Conservation (phyloP, 2,888 invertebrate genomes). For the Eupithecia exiguata region DNA sequence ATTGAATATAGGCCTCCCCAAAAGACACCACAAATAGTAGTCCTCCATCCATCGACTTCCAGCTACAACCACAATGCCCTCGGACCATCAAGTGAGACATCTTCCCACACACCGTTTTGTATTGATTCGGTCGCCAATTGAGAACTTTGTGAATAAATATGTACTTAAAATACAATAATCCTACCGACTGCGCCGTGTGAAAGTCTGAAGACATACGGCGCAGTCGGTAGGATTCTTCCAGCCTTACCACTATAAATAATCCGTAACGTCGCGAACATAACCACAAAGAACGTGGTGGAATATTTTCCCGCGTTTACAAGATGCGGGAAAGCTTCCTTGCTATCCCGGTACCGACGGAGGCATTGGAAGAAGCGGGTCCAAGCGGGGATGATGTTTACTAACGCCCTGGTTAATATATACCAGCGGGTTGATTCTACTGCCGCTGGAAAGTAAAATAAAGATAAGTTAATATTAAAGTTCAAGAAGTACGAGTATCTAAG, state of each 20-base stretch:
- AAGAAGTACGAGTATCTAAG: too few relatives aligned
- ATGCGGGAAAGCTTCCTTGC: slow-evolving; percentile 96
- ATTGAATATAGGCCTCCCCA: too few relatives aligned
- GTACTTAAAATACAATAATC: too few relatives aligned
- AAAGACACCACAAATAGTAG: too few relatives aligned
- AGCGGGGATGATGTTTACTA: slow-evolving; percentile 96
- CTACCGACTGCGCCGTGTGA: neutral
- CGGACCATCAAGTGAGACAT: neutral
- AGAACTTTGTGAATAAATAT: too few relatives aligned
- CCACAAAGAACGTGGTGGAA: slow-evolving; percentile 97
- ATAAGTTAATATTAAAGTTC: neutral
- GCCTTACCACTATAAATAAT: slow-evolving; percentile 75
- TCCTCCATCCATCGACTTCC: too few relatives aligned
- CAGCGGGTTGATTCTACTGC: slow-evolving; percentile 87
- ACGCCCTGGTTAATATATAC: slow-evolving; percentile 89
- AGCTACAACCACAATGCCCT: neutral
- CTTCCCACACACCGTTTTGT: neutral
- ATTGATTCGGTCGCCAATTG: neutral
- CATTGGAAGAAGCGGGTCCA: slow-evolving; percentile 99
- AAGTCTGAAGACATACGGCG: neutral
- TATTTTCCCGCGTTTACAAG: slow-evolving; percentile 99
- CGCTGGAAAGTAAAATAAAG: slow-evolving; percentile 46
- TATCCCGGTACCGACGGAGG: slow-evolving; percentile 96
- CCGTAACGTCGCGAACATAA: slow-evolving; percentile 91
- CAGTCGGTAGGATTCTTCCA: neutral